Percentiles rank a stretch among this genome's conserved stretches.
Conservation (phyloP, 2,113 vertebrate genomes). For the Equus przewalskii region DNA sequence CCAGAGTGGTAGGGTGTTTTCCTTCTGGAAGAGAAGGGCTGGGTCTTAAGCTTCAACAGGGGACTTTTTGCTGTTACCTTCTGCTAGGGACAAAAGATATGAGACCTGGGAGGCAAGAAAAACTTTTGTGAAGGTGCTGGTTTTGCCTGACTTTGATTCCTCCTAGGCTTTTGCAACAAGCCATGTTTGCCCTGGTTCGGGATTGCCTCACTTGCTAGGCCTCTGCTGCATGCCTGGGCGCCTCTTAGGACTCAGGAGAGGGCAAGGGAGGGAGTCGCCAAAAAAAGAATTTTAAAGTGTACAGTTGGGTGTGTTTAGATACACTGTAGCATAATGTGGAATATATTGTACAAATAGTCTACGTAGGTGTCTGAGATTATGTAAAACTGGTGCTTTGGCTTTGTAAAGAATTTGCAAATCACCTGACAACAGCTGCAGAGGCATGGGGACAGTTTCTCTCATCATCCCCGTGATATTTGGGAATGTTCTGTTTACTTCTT, state of each 20-base stretch:
- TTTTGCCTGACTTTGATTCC: conserved; percentile 48
- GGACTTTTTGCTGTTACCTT: conserved; percentile 54
- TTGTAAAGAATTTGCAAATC: conserved; percentile 76
- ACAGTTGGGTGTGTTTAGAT: conserved; percentile 90
- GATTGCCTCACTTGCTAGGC: not conserved
- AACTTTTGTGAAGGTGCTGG: not conserved
- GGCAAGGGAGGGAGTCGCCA: conserved; percentile 2
- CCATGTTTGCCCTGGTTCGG: conserved; percentile 41
- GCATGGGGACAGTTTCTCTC: not conserved
- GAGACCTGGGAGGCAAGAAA: conserved; percentile 62
- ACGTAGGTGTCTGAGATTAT: conserved; percentile 79
- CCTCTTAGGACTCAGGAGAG: conserved; percentile 26
- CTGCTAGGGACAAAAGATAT: conserved; percentile 61
- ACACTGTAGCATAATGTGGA: conserved; percentile 96
- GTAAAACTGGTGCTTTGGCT: conserved; percentile 82
- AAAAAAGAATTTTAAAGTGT: conserved; percentile 77
- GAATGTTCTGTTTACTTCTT: conserved; percentile 83
- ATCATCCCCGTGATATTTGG: not conserved
- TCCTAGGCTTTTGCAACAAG: conserved; percentile 66
- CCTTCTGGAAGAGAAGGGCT: conserved; percentile 64
- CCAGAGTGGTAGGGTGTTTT: conserved; percentile 59
- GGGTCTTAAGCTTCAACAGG: not conserved
- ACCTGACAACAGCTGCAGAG: conserved; percentile 49
- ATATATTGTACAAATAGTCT: conserved; percentile 94
- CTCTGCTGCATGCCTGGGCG: not conserved